A percentile compares a stretch with the other conserved stretches of the same genome.
These are phyloP conservation scores for Orchesella cincta DNA, from an alignment of 1,140 invertebrate species.

Conservation along the genomic window DNA sequence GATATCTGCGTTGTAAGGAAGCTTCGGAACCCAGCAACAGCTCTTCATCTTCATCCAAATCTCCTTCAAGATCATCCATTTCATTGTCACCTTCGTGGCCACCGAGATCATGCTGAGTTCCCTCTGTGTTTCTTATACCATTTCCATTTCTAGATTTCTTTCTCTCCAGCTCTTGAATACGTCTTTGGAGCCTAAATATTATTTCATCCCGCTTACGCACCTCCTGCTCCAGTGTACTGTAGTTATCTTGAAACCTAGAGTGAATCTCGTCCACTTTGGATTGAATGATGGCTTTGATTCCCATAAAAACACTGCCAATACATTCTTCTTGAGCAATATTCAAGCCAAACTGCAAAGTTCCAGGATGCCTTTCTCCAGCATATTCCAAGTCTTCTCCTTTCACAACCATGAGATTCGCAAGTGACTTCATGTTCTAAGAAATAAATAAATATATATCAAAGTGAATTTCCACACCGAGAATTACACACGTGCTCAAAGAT, in stretches of 20 bases:
- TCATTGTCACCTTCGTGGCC: constrained; percentile 35
- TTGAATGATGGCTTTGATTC: constrained; percentile 75
- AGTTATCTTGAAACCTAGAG: constrained; percentile 62
- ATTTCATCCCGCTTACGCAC: constrained; percentile 74
- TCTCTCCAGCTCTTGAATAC: constrained; percentile 69
- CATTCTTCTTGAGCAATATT: constrained; percentile 66
- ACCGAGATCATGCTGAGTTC: constrained; percentile 46
- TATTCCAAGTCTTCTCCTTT: constrained; percentile 6
- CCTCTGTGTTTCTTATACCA: constrained; percentile 36
- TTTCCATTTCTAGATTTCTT: constrained; percentile 24
- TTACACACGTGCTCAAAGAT: background rate
- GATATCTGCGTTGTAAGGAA: background rate
- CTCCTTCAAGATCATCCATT: constrained; percentile 47
- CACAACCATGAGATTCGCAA: constrained; percentile 14
- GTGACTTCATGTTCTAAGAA: constrained; percentile 13
- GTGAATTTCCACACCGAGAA: background rate
- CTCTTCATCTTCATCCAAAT: constrained; percentile 53
- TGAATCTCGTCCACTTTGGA: constrained; percentile 65
- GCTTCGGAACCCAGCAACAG: background rate
- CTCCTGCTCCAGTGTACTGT: constrained; percentile 72
- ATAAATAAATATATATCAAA: background rate
- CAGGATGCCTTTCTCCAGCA: background rate
- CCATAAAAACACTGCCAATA: constrained; percentile 71
- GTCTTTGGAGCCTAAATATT: constrained; percentile 70
- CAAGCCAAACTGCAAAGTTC: constrained; percentile 28